A percentile compares a stretch with the other conserved stretches of the same genome.
These are phyloP conservation scores for Drosophila arawakana DNA, from an alignment of 1,140 invertebrate genomes.

Conservation along the genomic window DNA sequence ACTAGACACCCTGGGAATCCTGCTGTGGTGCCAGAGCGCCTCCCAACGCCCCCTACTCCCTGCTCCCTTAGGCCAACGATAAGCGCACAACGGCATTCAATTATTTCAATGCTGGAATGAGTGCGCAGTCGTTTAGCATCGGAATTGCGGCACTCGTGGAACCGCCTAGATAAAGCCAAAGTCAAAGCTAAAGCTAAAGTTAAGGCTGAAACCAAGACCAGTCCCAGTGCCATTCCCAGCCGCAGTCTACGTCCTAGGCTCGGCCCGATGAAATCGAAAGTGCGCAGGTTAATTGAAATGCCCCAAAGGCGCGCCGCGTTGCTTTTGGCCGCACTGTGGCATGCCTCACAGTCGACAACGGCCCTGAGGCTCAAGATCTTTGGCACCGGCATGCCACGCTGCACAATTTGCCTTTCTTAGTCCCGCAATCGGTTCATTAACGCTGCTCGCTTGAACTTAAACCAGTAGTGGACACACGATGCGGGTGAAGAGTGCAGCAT, in stretches of 20 bases:
- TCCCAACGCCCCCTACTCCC: neutral
- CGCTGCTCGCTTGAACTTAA: constrained; percentile 31
- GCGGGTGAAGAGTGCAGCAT: neutral
- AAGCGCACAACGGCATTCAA: constrained; percentile 65
- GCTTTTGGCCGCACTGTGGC: constrained; percentile 37
- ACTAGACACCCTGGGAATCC: constrained; percentile 18
- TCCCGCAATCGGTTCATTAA: constrained; percentile 22
- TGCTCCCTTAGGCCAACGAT: constrained; percentile 15
- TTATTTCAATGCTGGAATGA: constrained; percentile 75
- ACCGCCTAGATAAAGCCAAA: constrained; percentile 61
- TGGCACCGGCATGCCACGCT: constrained; percentile 32
- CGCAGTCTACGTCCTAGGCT: neutral
- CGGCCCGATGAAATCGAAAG: constrained; percentile 74
- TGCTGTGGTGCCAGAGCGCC: no score
- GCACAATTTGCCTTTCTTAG: constrained; percentile 25
- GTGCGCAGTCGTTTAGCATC: constrained; percentile 56
- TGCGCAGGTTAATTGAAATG: constrained; percentile 81
- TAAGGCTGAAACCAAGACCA: constrained; percentile 1
- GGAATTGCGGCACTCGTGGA: constrained; percentile 41
- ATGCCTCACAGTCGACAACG: constrained; percentile 13
- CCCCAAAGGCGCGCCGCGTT: constrained; percentile 65
- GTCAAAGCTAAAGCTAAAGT: constrained; percentile 9
- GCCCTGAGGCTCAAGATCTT: constrained; percentile 38
- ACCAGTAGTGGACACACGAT: constrained; percentile 33
- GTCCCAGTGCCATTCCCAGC: constrained; percentile 4